Base-by-base conservation (phyloP, 2,888 invertebrate genomes). In the Lepidochitona cinerea region DNA sequence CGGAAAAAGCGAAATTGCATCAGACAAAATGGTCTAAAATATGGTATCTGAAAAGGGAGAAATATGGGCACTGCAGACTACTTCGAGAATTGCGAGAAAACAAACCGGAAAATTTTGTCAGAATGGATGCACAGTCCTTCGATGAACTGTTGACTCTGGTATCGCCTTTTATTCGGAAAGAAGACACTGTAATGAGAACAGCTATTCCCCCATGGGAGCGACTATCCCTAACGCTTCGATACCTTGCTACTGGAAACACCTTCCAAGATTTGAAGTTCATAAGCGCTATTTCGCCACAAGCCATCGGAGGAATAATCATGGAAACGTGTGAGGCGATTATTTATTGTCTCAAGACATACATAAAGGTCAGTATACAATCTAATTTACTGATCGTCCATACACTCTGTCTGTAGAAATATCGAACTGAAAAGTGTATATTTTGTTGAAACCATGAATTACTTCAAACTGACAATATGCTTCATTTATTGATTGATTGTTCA, bases 221-320 rank as follows among this genome's bases (percentile, higher is more conserved):
- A 59, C 68, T 76, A 23, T 69, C 74, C 18, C n/a, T 76, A 12
- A 74, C 76, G 7, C 66, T 76, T 18, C 53, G 76, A 14, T 76
- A 66, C 59, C 37, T 70, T 35, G 74, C 54, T 18, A 70, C 52
- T n/a, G 74, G 70, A 4, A 59, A 73, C 54, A 36, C 68, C 23
- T 72, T 53, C 36, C 68, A 72, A 49, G 72, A 72, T 72, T 37
- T 72, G 68, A 72, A 72, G 54, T 72, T 72, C 37, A 29, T 53
- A 52, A 72, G 52, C 37, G 72, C 72, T 37, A 68, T 72, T 23
- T 54, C 72, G 35, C 53, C 72, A 35, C 68, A 72, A 36, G 14
- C 68, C 37, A 68, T 72, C 53, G 72, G 59, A 32, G 35, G 23
- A 54, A 68, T 72, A 54, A 54, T 72, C 52, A 69, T 72, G 26